A percentile compares a stretch with the other conserved stretches of the same genome.
Evolutionary conservation across 2,797 vertebrate species (phyloP).

Genomic region (Chromis chromis): DNA sequence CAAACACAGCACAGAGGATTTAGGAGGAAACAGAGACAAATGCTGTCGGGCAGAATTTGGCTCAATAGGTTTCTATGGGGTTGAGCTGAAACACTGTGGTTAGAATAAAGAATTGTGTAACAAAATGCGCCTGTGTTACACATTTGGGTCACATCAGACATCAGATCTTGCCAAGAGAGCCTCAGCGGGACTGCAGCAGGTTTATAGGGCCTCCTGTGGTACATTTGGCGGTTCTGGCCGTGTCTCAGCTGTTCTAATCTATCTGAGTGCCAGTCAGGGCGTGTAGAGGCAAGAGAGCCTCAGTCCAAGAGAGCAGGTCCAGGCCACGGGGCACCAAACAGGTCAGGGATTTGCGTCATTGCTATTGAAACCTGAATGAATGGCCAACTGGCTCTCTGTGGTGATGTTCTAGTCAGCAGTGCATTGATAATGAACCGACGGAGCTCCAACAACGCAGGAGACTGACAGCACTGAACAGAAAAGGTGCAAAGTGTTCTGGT

Average conservation of each 20-base stretch:
- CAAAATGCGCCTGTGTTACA: constrained; percentile 21
- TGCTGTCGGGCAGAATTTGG: neutral
- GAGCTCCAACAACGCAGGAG: constrained; percentile 26
- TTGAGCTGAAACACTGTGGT: neutral
- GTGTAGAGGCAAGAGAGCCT: constrained; percentile 51
- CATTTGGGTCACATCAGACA: constrained; percentile 17
- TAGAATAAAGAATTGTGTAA: constrained; percentile 18
- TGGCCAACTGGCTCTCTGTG: constrained; percentile 56
- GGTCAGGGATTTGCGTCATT: constrained; percentile 78
- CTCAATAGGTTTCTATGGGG: neutral
- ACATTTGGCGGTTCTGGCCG: constrained; percentile 26
- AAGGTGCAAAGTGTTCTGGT: constrained; percentile 57
- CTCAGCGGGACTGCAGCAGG: constrained; percentile 25
- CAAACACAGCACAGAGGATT: neutral
- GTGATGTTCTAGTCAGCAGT: constrained; percentile 66
- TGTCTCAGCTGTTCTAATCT: constrained; percentile 43
- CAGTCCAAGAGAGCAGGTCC: constrained; percentile 63
- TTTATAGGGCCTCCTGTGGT: constrained; percentile 27
- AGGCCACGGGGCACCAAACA: constrained; percentile 45
- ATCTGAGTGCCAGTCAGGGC: constrained; percentile 44
- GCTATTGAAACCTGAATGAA: constrained; percentile 75
- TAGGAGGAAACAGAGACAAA: neutral
- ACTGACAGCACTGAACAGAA: constrained; percentile 13
- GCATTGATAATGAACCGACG: constrained; percentile 64
- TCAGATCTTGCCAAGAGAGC: constrained; percentile 13